Evolutionary conservation across 2,797 vertebrate species (phyloP).

Genomic region (Heteromormyrus szaboi): DNA sequence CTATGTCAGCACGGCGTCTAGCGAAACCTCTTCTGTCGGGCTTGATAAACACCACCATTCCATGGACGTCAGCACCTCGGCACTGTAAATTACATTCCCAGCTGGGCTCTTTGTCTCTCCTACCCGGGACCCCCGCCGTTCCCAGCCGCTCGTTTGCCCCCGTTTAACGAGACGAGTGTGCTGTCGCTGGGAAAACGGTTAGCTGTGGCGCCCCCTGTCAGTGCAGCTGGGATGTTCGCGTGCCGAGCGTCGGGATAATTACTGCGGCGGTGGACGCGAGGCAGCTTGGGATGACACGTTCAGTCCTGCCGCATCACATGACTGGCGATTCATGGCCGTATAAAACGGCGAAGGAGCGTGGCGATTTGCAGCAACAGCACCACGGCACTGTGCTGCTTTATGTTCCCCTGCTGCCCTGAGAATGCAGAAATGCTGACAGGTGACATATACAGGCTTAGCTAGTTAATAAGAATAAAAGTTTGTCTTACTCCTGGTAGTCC

Average conservation of each 20-base stretch:
- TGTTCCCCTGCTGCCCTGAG: neutral
- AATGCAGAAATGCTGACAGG: neutral
- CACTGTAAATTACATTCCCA: neutral
- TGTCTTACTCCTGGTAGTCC: too few species aligned
- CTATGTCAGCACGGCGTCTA: neutral
- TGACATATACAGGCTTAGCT: too few species aligned
- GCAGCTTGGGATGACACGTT: neutral
- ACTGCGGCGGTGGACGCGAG: neutral
- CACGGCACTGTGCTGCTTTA: neutral
- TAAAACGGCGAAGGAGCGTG: neutral
- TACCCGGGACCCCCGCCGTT: neutral
- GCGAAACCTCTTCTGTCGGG: neutral
- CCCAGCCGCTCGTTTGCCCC: neutral
- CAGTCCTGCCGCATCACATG: neutral
- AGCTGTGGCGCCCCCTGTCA: neutral
- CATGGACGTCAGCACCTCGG: neutral
- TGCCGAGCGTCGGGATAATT: neutral
- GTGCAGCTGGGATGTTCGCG: neutral
- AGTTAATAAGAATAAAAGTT: too few species aligned
- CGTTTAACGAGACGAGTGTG: neutral
- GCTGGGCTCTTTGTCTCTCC: constrained; percentile 2
- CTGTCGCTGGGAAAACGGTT: neutral
- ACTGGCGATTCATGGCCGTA: neutral
- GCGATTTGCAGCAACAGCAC: neutral
- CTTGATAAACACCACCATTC: neutral